phyloP scores from a whole-genome alignment of 2,888 invertebrate species.

The Lasioglossum morio region DNA sequence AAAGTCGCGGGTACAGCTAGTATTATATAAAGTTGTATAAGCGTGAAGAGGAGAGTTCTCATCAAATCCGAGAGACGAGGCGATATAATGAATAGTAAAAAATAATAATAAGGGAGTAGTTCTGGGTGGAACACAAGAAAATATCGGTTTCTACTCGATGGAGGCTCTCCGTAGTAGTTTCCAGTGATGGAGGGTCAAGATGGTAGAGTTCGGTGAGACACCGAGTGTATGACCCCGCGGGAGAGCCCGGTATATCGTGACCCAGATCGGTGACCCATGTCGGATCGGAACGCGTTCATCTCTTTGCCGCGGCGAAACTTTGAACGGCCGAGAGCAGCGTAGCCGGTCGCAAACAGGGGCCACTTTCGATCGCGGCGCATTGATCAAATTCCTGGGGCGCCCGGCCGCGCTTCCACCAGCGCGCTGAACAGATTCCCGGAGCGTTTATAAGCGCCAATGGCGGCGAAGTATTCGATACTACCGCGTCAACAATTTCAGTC shows the following conservation, averaged over 20 bases:
- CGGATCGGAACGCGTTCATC: slow-evolving; percentile 28
- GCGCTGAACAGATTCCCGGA: slow-evolving; percentile 39
- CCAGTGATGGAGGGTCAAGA: not conserved
- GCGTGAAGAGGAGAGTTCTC: too few species aligned
- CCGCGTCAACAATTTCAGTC: slow-evolving; percentile 44
- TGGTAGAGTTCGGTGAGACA: not conserved
- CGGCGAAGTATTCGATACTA: slow-evolving; percentile 31
- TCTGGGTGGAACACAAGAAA: not conserved
- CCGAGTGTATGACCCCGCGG: not conserved
- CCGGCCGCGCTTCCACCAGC: slow-evolving; percentile 31
- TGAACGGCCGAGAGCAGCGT: not conserved
- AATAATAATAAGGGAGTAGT: not conserved
- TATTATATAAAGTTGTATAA: not conserved
- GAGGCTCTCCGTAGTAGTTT: not conserved
- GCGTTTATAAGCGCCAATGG: slow-evolving; percentile 45
- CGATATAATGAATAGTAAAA: not conserved
- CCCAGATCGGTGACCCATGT: slow-evolving; percentile 16
- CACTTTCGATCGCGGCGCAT: slow-evolving; percentile 54
- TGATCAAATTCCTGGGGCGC: slow-evolving; percentile 42
- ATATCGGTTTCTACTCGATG: not conserved
- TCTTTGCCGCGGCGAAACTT: slow-evolving; percentile 30
- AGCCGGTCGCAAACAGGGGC: slow-evolving; percentile 13
- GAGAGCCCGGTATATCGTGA: not conserved
- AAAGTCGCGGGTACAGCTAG: too few species aligned
- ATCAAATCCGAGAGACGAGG: too few species aligned